These are phyloP conservation scores for Xestia xanthographa DNA, from an alignment of 2,888 invertebrate genomes.

Conservation along the genomic window DNA sequence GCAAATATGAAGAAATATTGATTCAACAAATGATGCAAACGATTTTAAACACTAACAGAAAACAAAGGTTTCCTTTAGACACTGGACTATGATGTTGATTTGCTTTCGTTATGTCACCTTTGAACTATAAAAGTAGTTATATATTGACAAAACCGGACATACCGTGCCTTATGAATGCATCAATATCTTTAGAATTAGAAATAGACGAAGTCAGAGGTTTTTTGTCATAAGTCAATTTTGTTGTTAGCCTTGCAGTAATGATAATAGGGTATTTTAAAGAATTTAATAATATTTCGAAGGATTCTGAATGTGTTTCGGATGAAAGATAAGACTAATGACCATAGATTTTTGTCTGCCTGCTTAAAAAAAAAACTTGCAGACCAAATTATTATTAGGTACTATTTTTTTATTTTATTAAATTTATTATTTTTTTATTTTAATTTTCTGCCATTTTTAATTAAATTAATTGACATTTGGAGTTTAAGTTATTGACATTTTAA, in stretches of 20 bases:
- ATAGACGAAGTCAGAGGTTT: not conserved
- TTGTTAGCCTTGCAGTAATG: not conserved
- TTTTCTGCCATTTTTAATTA: too few species aligned
- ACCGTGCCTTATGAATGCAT: constrained; percentile 27
- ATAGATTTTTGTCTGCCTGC: not conserved
- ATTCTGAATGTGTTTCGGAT: not conserved
- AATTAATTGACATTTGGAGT: too few species aligned
- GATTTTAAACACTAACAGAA: constrained; percentile 27
- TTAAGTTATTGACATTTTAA: too few species aligned
- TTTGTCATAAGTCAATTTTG: not conserved
- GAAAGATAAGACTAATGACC: not conserved
- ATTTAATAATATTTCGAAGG: not conserved
- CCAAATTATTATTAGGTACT: not conserved
- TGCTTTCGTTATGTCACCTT: constrained; percentile 41
- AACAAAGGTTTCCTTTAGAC: constrained; percentile 10
- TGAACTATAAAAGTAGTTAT: constrained; percentile 23
- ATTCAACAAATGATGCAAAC: constrained; percentile 4
- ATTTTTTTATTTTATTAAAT: too few species aligned
- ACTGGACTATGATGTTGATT: constrained; percentile 13
- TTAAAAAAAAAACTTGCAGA: not conserved
- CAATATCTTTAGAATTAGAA: constrained; percentile 44
- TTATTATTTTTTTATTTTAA: too few species aligned
- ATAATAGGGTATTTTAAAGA: not conserved
- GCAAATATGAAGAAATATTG: constrained; percentile 13
- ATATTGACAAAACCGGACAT: constrained; percentile 28